These are phyloP conservation scores for Lithophane semibrunnea DNA, from an alignment of 2,888 invertebrate species.

Conservation along the genomic window DNA sequence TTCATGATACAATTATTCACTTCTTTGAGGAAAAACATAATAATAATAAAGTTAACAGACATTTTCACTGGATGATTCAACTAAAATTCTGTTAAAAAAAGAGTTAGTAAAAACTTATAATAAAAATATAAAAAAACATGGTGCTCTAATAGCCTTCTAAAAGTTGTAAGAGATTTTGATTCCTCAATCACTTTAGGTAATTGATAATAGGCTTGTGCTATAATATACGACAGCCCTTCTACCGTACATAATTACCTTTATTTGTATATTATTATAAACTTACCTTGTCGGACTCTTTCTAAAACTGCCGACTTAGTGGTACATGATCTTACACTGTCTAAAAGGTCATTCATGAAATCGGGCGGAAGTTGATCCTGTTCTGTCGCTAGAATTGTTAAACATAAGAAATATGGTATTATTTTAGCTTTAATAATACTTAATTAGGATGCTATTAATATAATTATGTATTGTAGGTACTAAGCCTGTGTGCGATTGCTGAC, in stretches of 20 bases:
- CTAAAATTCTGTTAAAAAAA: not conserved
- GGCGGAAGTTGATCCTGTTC: conserved; percentile 24
- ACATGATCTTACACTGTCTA: conserved; percentile 10
- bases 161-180: not conserved
- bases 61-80: not conserved
- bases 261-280: not conserved
- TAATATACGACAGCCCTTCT: too few species aligned
- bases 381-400: conserved; percentile 22
- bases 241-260: not conserved
- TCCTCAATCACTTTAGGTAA: not conserved
- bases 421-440: not conserved
- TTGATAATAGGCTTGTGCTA: not conserved
- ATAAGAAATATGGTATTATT: not conserved
- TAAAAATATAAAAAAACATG: not conserved
- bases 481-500: not conserved
- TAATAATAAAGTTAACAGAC: not conserved
- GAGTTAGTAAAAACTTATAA: not conserved
- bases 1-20: not conserved
- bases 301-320: conserved; percentile 14
- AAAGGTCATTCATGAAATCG: conserved; percentile 25
- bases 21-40: not conserved
- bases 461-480: not conserved
- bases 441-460: not conserved
- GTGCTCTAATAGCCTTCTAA: not conserved
- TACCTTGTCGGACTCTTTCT: conserved; percentile 21